These are phyloP conservation scores for Scrobipalpa costella DNA, from an alignment of 2,888 invertebrate genomes.

Conservation along the genomic window DNA sequence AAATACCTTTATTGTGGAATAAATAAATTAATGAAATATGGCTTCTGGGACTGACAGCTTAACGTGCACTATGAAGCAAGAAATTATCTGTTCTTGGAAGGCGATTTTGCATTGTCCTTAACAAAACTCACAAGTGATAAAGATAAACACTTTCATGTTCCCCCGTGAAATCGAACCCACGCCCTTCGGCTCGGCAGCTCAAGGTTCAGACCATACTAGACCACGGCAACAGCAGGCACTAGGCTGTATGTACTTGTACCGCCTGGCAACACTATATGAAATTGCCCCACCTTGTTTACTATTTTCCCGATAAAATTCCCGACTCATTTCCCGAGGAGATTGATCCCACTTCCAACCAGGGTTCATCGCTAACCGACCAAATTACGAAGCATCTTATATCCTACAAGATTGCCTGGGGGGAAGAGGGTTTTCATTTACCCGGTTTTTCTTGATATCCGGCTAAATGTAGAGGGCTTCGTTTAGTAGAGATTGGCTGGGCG, in stretches of 20 bases:
- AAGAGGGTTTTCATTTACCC: background rate
- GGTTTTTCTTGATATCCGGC: background rate
- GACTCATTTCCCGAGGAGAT: slow-evolving; percentile 30
- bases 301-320: slow-evolving; percentile 34
- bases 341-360: slow-evolving; percentile 23
- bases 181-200: too few relatives aligned
- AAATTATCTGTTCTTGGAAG: too few relatives aligned
- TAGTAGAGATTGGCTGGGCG: slow-evolving; percentile 13
- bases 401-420: background rate
- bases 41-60: too few relatives aligned
- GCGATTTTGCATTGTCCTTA: too few relatives aligned
- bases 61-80: too few relatives aligned
- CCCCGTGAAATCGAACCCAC: too few relatives aligned
- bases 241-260: background rate
- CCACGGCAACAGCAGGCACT: too few relatives aligned
- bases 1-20: too few relatives aligned
- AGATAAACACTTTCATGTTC: too few relatives aligned
- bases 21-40: too few relatives aligned
- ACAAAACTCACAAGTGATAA: too few relatives aligned
- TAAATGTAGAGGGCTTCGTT: background rate
- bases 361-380: slow-evolving; percentile 21
- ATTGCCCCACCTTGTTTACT: slow-evolving; percentile 27
- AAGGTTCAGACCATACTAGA: too few relatives aligned
- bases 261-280: slow-evolving; percentile 5
- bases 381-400: slow-evolving; percentile 15